Conservation (phyloP, 2,888 invertebrate genomes). For the Sinohyriopsis cumingii region DNA sequence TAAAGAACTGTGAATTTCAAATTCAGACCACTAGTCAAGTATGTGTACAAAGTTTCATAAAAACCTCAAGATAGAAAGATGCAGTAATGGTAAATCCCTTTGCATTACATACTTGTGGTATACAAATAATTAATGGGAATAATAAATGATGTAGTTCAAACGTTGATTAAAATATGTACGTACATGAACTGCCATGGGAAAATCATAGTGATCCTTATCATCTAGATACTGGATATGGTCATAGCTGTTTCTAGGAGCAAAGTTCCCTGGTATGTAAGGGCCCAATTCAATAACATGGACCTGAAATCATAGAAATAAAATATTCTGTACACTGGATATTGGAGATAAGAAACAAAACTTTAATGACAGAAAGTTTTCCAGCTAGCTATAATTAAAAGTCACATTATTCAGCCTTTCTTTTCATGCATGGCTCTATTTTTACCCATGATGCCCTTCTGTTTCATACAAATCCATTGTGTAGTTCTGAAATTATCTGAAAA, state of each 20-base stretch:
- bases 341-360: no score
- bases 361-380: no score
- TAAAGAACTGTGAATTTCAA: no score
- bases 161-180: slow-evolving; percentile 10
- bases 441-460: no score
- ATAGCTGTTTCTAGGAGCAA: slow-evolving; percentile 67
- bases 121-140: not conserved
- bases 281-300: slow-evolving; percentile 71
- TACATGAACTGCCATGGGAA: slow-evolving; percentile 71
- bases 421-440: no score
- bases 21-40: no score
- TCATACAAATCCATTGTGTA: no score
- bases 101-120: not conserved
- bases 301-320: slow-evolving; percentile 41
- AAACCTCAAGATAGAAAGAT: no score
- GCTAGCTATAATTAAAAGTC: no score
- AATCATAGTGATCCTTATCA: slow-evolving; percentile 69
- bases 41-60: no score
- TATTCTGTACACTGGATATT: not conserved
- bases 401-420: no score
- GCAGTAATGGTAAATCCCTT: not conserved
- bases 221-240: slow-evolving; percentile 68
- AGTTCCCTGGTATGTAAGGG: slow-evolving; percentile 70
- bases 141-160: not conserved
- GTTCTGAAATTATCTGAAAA: no score